Base-by-base conservation (phyloP, 2,888 invertebrate species). In the Pedicia rivosa region DNA sequence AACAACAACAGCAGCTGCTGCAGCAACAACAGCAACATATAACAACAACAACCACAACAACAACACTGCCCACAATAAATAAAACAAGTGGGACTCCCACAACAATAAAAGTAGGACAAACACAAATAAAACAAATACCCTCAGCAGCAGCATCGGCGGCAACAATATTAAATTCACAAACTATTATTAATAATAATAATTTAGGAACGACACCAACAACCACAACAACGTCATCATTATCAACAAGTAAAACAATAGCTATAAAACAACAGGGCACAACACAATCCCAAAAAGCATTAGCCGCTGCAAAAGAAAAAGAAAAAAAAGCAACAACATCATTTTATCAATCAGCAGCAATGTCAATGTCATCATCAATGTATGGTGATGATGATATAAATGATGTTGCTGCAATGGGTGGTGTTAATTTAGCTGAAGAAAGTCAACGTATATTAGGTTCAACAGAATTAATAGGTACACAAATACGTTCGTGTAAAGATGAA, bases 361-460 rank as follows among this genome's bases (percentile, higher is more conserved):
- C 54, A 42, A 51, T 54, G 50, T 59, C 58, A 64, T 74, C 59
- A 22, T 57, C 59, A 12, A 55, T 61, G 47, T 70, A 71, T 43
- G 88, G 86, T 29, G 91, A 92, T 53, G 94, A 94, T 56, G 94
- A 97, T 58, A 92, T 95, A 52, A 97, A 95, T 55, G 95, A 97
- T 65, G 95, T 97, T 10, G 94, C 95, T 20, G 92, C 95, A 8
- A 95, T 97, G 95, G 95, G 95, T 44, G 95, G 95, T 35, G 95
- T 97, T 38, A 97, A 97, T 65, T 68, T 97, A 50, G 84, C 86
- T 1, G 95, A 97, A 63, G 95, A 97, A 63, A 82, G 86, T 25
- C 91, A 91, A 59, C 77, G 88, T 59, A 95, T 95, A 52, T 69
- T 95, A 42, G 88, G 88, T 10, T 78, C 86, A 12, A 83, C 87